Base-by-base conservation (phyloP, 2,888 invertebrate genomes). In the Mythimna impura region DNA sequence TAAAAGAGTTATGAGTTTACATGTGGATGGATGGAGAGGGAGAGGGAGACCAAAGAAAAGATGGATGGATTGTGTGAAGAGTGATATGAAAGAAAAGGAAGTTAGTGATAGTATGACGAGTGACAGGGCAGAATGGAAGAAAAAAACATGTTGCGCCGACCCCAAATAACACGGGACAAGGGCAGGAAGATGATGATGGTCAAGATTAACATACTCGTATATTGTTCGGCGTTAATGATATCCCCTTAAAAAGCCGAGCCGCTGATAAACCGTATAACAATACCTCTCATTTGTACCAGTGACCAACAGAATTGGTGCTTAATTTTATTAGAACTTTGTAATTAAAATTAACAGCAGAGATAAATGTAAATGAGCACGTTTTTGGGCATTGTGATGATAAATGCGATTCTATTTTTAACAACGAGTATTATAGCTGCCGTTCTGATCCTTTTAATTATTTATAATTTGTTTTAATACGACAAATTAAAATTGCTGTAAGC, bases 211-310 rank as follows among this genome's bases (percentile, higher is more conserved):
- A 47, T 47, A 47, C 7, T 43, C 14, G 14, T 43, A 4, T 43
- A 47, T 47, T 47, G 47, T 47, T 47, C 17, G 17, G 47, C 17
- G 0, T 20, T 47, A 47, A 47, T 7, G 47, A 47, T 20, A 47
- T 47, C 47, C 47, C 47, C 17, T 47, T 47, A 47, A 47, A 40
- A 47, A 47, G 74, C 40, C 73, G 73, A 73, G 80, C 82, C 81
- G 79, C 82, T 82, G 86, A 86, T 89, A 89, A 90, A 85, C 88
- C 84, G 83, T 81, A 78, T 82, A 86, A 91, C 89, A 91, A 92
- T 88, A 89, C 85, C 87, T 87, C 87, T 86, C 88, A 91, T 91
- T 91, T 88, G 86, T 86, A 87, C 87, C 87, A 87, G 88, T 88
- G 86, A 78, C 80, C 77, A 64, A 69, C 79, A 76, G 84, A 87